Conservation (phyloP, 2,113 vertebrate genomes). For the Antidorcas marsupialis region DNA sequence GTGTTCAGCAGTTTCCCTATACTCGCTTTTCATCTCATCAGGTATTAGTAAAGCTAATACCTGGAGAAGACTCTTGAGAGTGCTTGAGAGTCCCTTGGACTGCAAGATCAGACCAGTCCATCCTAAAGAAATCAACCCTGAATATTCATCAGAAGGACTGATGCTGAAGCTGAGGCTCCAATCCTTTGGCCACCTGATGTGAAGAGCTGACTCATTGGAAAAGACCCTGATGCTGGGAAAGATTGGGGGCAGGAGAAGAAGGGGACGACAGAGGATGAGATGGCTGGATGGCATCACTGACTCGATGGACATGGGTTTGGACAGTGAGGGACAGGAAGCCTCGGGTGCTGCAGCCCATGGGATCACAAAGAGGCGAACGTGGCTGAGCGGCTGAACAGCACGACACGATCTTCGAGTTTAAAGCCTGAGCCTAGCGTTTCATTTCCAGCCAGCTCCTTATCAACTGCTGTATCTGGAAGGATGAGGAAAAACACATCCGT, state of each 20-base stretch:
- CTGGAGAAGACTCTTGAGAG: neutral
- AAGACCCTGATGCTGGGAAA: neutral
- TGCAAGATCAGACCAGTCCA: neutral
- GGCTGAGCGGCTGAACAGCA: neutral
- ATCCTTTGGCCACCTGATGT: neutral
- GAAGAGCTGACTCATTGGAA: neutral
- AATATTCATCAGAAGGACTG: neutral
- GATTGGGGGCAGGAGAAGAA: accelerated
- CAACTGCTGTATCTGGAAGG: neutral
- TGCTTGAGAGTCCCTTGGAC: neutral
- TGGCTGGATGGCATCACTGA: neutral
- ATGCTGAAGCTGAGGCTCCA: neutral
- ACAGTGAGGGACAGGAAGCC: neutral
- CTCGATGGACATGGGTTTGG: neutral
- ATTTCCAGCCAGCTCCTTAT: neutral
- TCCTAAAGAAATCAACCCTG: neutral
- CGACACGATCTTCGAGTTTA: neutral
- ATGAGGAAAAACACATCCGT: neutral
- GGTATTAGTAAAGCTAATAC: neutral
- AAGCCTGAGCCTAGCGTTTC: neutral
- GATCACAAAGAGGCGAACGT: neutral
- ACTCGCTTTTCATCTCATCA: neutral
- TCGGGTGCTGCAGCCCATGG: neutral
- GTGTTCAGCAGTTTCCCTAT: accelerated
- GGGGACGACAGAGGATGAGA: neutral